A percentile compares a stretch with the other conserved stretches of the same genome.
Evolutionary conservation across 2,113 vertebrate genomes (phyloP).

Genomic region (Tachysurus vachellii): DNA sequence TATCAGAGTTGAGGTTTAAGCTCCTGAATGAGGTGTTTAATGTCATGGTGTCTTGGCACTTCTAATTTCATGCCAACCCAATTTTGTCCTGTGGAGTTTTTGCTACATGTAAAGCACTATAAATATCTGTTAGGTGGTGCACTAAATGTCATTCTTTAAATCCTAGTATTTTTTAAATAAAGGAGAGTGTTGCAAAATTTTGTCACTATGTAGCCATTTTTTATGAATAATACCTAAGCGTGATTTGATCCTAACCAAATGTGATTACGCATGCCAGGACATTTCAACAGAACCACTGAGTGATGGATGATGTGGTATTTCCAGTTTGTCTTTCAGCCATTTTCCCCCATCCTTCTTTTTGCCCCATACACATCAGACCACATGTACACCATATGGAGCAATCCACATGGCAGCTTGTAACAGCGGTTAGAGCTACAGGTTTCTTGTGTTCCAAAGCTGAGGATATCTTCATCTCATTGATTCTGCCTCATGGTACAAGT

Average conservation of each 20-base stretch:
- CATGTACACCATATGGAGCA: constrained; percentile 6
- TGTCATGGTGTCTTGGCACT: constrained; percentile 63
- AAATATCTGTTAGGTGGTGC: constrained; percentile 69
- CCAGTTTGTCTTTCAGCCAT: background rate
- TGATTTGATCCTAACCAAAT: constrained; percentile 37
- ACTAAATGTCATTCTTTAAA: constrained; percentile 71
- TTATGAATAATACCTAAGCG: constrained; percentile 5
- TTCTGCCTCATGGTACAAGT: background rate
- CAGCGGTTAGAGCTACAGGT: background rate
- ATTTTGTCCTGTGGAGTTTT: constrained; percentile 69
- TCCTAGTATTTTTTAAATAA: constrained; percentile 77
- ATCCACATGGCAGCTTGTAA: background rate
- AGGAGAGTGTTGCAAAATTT: constrained; percentile 69
- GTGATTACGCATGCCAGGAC: background rate
- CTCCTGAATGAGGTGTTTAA: constrained; percentile 68
- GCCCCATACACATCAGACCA: background rate
- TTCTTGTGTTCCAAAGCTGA: background rate
- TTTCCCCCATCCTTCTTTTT: background rate
- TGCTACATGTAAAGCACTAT: constrained; percentile 75
- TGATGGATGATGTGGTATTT: background rate
- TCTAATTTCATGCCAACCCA: constrained; percentile 60
- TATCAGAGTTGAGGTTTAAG: constrained; percentile 63
- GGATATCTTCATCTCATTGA: background rate
- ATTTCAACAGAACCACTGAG: background rate
- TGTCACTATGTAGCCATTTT: constrained; percentile 55